Conservation (phyloP, 2,888 invertebrate species). For the Zaprionus obscuricornis region DNA sequence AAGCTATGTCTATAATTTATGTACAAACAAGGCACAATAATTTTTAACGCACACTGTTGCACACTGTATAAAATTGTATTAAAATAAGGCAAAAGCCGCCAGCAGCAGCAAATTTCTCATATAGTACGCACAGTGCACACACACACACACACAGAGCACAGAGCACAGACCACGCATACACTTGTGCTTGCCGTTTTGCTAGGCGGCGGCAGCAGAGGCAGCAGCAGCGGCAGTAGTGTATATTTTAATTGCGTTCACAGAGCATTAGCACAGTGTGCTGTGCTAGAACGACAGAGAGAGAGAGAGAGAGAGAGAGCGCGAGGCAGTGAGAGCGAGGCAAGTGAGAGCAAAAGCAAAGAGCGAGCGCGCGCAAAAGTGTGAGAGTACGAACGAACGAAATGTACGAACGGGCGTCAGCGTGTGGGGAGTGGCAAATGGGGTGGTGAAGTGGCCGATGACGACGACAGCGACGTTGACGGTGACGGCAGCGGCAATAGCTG, state of each 20-base stretch:
- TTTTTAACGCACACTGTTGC: conserved; percentile 62
- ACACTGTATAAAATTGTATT: too few species aligned
- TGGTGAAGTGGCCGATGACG: conserved; percentile 45
- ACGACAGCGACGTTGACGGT: too few species aligned
- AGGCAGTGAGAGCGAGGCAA: conserved; percentile 4
- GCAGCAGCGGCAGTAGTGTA: conserved; percentile 23
- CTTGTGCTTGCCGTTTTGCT: conserved; percentile 33
- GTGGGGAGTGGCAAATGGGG: conserved; percentile 55
- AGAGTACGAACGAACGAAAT: neutral
- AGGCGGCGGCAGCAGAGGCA: too few species aligned
- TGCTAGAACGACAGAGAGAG: conserved; percentile 1
- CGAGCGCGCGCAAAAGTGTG: neutral
- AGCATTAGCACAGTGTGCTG: conserved; percentile 37
- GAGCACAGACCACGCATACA: conserved; percentile 29
- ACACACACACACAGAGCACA: conserved; percentile 18
- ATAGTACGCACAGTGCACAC: too few species aligned
- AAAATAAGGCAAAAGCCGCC: too few species aligned
- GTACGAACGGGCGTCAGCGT: conserved; percentile 4
- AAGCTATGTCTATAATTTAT: conserved; percentile 71
- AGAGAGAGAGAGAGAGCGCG: conserved; percentile 7
- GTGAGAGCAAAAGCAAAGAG: too few species aligned
- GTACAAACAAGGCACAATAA: conserved; percentile 75
- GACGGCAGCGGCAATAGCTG: too few species aligned
- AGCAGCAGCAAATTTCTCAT: too few species aligned
- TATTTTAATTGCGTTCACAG: conserved; percentile 70